Evolutionary conservation across 1,140 invertebrate species (phyloP), one percentile per base, ranked within the genome.

Genomic region (Lucilia cuprina): DNA sequence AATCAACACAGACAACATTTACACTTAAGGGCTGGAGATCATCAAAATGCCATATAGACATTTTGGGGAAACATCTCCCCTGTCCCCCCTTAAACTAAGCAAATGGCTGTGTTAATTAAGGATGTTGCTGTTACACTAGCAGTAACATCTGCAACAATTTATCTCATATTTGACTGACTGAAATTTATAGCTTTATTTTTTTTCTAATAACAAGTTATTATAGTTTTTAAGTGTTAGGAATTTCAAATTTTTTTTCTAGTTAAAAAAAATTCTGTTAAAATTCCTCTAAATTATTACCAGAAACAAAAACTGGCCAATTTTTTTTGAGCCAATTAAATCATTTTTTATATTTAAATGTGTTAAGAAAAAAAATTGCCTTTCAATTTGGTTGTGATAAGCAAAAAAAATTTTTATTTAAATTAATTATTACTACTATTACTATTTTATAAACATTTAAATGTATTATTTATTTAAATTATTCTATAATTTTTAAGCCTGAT

Each of bases 1-100:
- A 84, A 85, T 17, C 86, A 80, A 30, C 78, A 86, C 17, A 30
- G 55, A 7, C 83, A 86, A 4, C 70, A 78, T 8, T 34, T 80
- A 35, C 21, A 41, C 77, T 17, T 12, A 13, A 55, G 10, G 41
- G 12, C 47, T 9, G 74, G 17, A 2, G 83, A 75, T 49, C 65
- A 75, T 74, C 50, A 74, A 47, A 83, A 83, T 83, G 74, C 17
- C 21, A 65, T 83, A 5, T 83, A 83, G 34, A 41, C 7, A 41
- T 25, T 14, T 41, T 2, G 3, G 25, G 35, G n/a, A n/a, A 19
- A 30, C 5, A 4, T 19, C 60, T 14, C n/a, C 10, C 0, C n/a
- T 8, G 19, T 21, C 0, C 65, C 7, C 1, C 7, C 2, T 19
- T 25, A 17, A 10, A 25, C 65, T 3, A 41, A 60, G 55, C 55